Evolutionary conservation across 2,888 invertebrate genomes (phyloP).

Genomic region (Thelaira solivaga): DNA sequence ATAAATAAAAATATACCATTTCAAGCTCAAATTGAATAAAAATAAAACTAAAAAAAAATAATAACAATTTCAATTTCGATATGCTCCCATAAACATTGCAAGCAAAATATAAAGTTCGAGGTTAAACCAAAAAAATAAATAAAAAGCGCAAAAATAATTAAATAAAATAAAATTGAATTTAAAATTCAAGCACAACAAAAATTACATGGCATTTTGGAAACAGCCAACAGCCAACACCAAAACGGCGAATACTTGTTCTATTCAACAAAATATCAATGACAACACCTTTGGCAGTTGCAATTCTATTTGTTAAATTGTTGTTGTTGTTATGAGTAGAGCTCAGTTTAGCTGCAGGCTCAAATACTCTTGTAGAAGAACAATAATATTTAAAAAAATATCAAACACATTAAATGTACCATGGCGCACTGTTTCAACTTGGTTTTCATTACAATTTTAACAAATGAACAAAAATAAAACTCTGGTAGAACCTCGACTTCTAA

Average conservation of each 20-base stretch:
- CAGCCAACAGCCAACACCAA: conserved; percentile 31
- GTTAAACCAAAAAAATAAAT: conserved; percentile 56
- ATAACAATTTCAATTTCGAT: conserved; percentile 60
- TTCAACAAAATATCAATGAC: conserved; percentile 56
- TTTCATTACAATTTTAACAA: not conserved
- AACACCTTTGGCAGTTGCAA: conserved; percentile 55
- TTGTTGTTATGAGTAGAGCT: not conserved
- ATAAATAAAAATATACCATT: conserved; percentile 28
- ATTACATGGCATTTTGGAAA: conserved; percentile 42
- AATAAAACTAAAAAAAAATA: conserved; percentile 7
- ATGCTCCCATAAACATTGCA: conserved; percentile 66
- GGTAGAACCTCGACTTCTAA: conserved; percentile 49
- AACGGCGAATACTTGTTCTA: conserved; percentile 11
- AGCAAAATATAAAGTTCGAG: conserved; percentile 67
- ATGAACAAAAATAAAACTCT: conserved; percentile 17
- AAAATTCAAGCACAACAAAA: conserved; percentile 49
- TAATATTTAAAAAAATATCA: not conserved
- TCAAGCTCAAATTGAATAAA: conserved; percentile 23
- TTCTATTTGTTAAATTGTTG: conserved; percentile 8
- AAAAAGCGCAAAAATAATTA: conserved; percentile 19
- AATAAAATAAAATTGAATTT: conserved; percentile 46
- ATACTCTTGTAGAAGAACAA: not conserved
- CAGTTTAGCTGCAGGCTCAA: conserved; percentile 6
- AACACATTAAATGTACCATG: conserved; percentile 18
- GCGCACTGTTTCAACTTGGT: conserved; percentile 14